Evolutionary conservation across 2,797 vertebrate species (phyloP).

Genomic region (Dromococcyx pavoninus): DNA sequence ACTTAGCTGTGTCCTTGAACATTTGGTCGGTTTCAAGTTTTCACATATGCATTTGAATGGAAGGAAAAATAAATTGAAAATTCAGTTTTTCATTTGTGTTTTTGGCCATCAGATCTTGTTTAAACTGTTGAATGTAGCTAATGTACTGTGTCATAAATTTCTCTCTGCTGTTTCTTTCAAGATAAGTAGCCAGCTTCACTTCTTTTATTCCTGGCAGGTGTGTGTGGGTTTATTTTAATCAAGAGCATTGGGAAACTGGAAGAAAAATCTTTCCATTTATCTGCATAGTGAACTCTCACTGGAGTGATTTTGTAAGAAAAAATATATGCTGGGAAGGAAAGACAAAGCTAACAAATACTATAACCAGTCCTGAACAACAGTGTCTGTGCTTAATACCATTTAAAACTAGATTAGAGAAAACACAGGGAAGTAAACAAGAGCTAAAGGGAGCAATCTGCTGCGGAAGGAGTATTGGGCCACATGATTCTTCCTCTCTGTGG

Average conservation of each 20-base stretch:
- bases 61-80: neutral
- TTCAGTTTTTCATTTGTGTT: neutral
- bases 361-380: neutral
- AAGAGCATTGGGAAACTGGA: neutral
- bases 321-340: neutral
- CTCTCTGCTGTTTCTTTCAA: neutral
- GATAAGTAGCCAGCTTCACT: neutral
- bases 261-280: neutral
- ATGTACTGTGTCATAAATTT: neutral
- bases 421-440: constrained; percentile 7
- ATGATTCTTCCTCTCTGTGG: neutral
- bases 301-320: neutral
- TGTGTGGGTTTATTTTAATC: neutral
- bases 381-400: neutral
- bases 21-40: neutral
- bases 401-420: constrained; percentile 34
- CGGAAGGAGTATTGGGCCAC: neutral
- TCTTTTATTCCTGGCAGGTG: neutral
- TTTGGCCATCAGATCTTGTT: neutral
- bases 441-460: neutral
- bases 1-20: neutral
- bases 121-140: neutral
- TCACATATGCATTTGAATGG: neutral
- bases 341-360: neutral
- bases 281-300: neutral